A percentile compares a stretch with the other conserved stretches of the same genome.
These are phyloP conservation scores for Poecile montanus DNA, from an alignment of 2,797 vertebrate species.

Conservation along the genomic window DNA sequence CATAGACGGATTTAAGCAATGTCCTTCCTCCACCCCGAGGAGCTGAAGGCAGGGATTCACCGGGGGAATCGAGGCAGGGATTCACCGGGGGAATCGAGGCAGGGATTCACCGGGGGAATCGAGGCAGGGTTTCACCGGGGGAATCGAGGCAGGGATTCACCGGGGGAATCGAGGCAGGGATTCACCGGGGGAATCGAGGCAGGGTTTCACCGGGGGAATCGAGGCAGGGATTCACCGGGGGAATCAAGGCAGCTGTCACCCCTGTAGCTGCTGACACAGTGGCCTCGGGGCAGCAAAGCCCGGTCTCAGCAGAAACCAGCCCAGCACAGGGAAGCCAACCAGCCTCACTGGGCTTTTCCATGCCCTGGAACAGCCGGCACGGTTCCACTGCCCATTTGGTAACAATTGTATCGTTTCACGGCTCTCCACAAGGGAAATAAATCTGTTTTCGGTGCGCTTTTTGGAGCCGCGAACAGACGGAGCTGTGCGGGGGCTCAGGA, in stretches of 20 bases:
- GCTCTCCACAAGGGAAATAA: background rate
- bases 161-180: background rate
- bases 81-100: background rate
- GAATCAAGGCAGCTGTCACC: background rate
- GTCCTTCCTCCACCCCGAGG: fast-evolving
- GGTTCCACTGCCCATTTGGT: background rate
- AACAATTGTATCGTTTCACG: fast-evolving
- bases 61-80: background rate
- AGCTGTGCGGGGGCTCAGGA: fast-evolving
- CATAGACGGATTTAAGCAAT: background rate
- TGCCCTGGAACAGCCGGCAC: background rate
- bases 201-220: too few relatives aligned
- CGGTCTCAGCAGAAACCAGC: background rate
- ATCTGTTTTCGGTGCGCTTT: background rate
- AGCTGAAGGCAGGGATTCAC: background rate
- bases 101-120: too few relatives aligned
- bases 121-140: too few relatives aligned
- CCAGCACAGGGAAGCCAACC: background rate
- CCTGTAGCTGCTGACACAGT: background rate
- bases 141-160: background rate
- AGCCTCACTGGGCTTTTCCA: background rate
- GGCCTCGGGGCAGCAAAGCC: background rate
- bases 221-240: background rate
- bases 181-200: background rate
- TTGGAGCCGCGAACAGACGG: fast-evolving